phyloP scores from a whole-genome alignment of 2,113 vertebrate genomes.

The Delphinus delphis region DNA sequence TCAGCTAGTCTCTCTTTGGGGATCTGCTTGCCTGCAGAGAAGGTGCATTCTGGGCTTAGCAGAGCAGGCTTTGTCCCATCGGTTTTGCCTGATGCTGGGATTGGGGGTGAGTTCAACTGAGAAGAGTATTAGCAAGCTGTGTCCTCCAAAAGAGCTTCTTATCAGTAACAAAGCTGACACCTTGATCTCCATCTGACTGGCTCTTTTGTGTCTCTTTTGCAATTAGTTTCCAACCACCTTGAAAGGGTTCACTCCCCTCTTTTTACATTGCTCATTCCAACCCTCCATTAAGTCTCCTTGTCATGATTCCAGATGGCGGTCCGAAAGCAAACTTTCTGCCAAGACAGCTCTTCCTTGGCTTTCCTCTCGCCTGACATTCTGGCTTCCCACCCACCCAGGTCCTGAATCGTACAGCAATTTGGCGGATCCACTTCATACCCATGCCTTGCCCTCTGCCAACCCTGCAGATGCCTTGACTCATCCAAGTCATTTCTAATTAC shows the following conservation, averaged over 20 bases:
- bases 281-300: constrained; percentile 25
- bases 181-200: constrained; percentile 2
- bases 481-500: constrained; percentile 60
- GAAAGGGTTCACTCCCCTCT: not conserved
- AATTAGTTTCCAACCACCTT: not conserved
- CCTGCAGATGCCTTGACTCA: not conserved
- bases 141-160: not conserved
- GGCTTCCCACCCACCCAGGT: not conserved
- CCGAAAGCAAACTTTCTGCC: constrained; percentile 37
- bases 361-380: not conserved
- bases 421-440: constrained; percentile 38
- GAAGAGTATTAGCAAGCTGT: not conserved
- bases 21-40: not conserved
- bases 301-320: not conserved
- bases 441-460: constrained; percentile 45
- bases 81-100: not conserved
- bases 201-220: not conserved
- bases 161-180: not conserved
- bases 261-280: not conserved
- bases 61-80: not conserved
- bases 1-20: not conserved
- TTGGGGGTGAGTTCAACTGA: not conserved
- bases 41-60: not conserved
- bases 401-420: constrained; percentile 57
- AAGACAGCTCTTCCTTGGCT: not conserved